Base-by-base conservation (phyloP, 2,797 vertebrate genomes). In the Alectoris magna region DNA sequence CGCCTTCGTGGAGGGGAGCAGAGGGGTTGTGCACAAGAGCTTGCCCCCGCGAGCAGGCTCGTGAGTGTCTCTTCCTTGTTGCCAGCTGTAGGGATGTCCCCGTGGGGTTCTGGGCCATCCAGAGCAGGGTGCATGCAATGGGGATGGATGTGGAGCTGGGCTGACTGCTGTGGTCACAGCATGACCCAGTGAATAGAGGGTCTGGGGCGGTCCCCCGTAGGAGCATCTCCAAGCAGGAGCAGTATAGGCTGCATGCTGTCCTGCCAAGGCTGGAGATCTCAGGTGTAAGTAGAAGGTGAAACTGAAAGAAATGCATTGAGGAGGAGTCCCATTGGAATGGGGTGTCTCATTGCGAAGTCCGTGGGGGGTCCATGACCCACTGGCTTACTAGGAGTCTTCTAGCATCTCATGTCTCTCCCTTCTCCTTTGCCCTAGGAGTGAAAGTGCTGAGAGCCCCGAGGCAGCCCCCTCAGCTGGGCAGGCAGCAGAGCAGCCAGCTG, bases 391-490 rank as follows among this genome's bases (percentile, higher is more conserved):
- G 4, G 34, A 76, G 56, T 34, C 53, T 11, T 62, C 62, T 31
- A 5, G 24, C 3, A 2, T 36, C 41, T 85, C 70, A 3, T 0
- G 0, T 10, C 41, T 55, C 18, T 27, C 31, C 31, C 1, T 17
- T 17, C 6, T 56, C 19, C 19, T 34, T 34, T n/a, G 29, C 8
- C 5, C 2, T 60, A 99, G 99, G 78, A 98, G 97, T 0, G 99
- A 99, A 94, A 99, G 98, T 5, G 83, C 97, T 0, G 99, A 99
- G 95, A 99, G 98, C 95, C 98, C 99, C 0, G 99, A 99, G 11
- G 62, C 97, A 1, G 97, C 96, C 17, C 97, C 98, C 1, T 51
- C 98, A 0, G 97, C 97, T 24, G 98, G 95, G 22, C 96, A 97
- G 2, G 87, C 97, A 0, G 64, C 97, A 0, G 99, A 99, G 92